Base-by-base conservation (phyloP, 2,797 vertebrate genomes). In the Octomys mimax region DNA sequence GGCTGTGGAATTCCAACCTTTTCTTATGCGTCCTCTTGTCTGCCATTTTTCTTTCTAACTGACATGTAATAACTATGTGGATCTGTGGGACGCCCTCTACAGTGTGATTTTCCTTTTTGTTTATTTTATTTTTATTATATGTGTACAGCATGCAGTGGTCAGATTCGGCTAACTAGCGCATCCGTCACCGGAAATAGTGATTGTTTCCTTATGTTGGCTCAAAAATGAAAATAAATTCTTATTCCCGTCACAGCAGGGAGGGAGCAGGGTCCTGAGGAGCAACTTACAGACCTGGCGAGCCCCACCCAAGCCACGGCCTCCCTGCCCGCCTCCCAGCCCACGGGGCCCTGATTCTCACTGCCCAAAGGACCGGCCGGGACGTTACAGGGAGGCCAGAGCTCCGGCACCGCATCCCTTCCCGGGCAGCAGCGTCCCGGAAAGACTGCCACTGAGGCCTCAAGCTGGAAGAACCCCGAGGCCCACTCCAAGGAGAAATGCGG, bases 181-280 rank as follows among this genome's bases (percentile, higher is more conserved):
- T 26, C 33, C 24, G 71, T 62, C 39, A 71, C 46, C 39, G 39
- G 9, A 62, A 80, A 19, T 18, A 49, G 0, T 61, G 24, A 85
- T 52, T 14, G 33, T n/a, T 54, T 36, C 33, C 71, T 79, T 62
- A 28, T 61, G 66, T 11, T 71, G 11, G 33, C 36, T 97, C 73
- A 71, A 42, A 52, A 85, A 54, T 90, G 59, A 84, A 83, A 68
- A 66, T 22, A 81, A 92, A 66, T 70, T 73, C 68, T 57, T 75
- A 22, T 84, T 86, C 75, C 19, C 46, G 28, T 94, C 21, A 73
- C 7, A 57, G 77, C 2, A 39, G 39, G 39, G 39, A 89, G 31
- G 79, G 54, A 96, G 12, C 39, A 68, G 52, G 52, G 1, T 91
- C 36, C 14, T 33, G 9, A 42, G n/a, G 28, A 39, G 19, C 28